Evolutionary conservation across 2,888 invertebrate genomes (phyloP).

Genomic region (Pemphredon lugubris): DNA sequence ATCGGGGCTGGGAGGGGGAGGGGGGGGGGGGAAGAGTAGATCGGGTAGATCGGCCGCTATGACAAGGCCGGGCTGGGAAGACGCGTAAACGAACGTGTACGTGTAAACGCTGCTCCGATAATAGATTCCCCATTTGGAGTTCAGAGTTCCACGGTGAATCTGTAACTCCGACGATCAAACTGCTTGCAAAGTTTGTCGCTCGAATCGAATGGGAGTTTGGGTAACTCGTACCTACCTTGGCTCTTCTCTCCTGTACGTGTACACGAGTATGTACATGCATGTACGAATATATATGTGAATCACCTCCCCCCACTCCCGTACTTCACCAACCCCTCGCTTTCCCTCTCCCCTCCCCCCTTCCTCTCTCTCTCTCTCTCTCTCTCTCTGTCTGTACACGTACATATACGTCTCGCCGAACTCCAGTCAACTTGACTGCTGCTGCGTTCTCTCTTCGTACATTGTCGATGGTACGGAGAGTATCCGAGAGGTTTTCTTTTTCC

Average conservation of each 20-base stretch:
- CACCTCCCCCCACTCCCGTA: conserved; percentile 18
- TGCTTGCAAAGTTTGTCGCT: conserved; percentile 74
- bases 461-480: conserved; percentile 51
- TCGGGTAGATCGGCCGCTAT: conserved; percentile 40
- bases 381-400: conserved; percentile 1
- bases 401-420: conserved; percentile 6
- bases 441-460: conserved; percentile 34
- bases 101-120: conserved; percentile 68
- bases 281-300: too few relatives aligned
- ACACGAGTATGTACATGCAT: conserved; percentile 17
- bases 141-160: conserved; percentile 69
- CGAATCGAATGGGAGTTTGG: conserved; percentile 74
- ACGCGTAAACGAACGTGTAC: conserved; percentile 68
- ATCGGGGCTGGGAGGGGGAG: neutral
- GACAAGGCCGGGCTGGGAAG: conserved; percentile 44
- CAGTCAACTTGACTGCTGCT: conserved; percentile 32
- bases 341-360: neutral
- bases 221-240: conserved; percentile 66
- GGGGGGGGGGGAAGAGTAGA: neutral
- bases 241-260: conserved; percentile 48
- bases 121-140: conserved; percentile 70
- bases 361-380: conserved; percentile 12
- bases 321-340: neutral
- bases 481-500: conserved; percentile 45
- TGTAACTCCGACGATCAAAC: conserved; percentile 73